Percentiles rank a stretch among this genome's conserved stretches.
Conservation (phyloP, 2,888 invertebrate genomes). For the Zaprionus lineosus region DNA sequence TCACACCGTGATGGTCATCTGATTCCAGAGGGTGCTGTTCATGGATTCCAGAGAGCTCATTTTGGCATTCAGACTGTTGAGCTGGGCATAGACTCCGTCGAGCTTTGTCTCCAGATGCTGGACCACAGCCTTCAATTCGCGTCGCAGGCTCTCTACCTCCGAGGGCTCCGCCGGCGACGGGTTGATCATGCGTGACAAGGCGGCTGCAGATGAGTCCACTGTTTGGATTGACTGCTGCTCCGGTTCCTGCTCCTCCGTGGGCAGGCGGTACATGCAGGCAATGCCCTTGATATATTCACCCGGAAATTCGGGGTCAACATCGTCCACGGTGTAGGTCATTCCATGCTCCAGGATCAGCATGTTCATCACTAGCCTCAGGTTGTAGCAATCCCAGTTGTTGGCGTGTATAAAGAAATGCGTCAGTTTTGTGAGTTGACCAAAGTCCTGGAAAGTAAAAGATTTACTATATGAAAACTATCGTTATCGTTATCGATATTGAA, state of each 20-base stretch:
- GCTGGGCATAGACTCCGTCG: conserved; percentile 37
- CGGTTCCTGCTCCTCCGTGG: conserved; percentile 36
- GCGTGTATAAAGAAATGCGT: conserved; percentile 76
- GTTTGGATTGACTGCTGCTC: too few species aligned
- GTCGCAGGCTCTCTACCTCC: conserved; percentile 63
- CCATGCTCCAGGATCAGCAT: conserved; percentile 60
- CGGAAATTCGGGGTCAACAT: conserved; percentile 56
- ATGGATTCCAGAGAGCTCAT: conserved; percentile 61
- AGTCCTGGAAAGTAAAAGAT: conserved; percentile 28
- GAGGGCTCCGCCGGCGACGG: too few species aligned
- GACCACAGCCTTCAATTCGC: conserved; percentile 72
- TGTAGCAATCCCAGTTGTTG: conserved; percentile 81
- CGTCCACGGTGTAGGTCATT: conserved; percentile 67
- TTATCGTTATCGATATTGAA: background rate
- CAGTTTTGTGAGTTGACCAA: conserved; percentile 61
- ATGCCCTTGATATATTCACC: conserved; percentile 77
- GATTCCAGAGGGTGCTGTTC: conserved; percentile 73
- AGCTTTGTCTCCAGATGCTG: conserved; percentile 76
- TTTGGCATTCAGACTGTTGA: conserved; percentile 60
- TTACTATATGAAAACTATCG: background rate
- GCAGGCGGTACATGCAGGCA: conserved; percentile 78
- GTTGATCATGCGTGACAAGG: too few species aligned
- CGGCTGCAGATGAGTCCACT: background rate
- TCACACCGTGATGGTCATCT: conserved; percentile 67
- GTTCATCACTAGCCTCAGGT: conserved; percentile 70